Base-by-base conservation (phyloP, 2,113 vertebrate species). In the Cyanoliseus patagonus region DNA sequence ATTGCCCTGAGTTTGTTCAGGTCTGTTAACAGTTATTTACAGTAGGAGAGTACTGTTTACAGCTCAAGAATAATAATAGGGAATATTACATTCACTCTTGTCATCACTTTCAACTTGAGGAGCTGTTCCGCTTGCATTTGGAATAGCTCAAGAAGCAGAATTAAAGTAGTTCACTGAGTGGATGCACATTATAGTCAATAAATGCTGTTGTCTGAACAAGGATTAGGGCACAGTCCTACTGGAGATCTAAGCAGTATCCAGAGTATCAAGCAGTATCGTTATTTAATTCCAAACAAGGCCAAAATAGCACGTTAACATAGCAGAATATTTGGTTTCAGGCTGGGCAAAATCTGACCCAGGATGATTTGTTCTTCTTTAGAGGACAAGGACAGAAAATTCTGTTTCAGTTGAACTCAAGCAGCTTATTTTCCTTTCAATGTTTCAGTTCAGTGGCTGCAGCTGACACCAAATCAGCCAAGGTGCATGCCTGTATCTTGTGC, bases 241-340 rank as follows among this genome's bases (percentile, higher is more conserved):
- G 18, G 68, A 53, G 18, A 47, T 5, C 41, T 51, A 22, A 66
- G 44, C 44, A 51, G 30, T 46, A 27, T 42, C n/a, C 46, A 59
- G 18, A 35, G 13, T 7, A 12, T 69, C 44, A n/a, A 59, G 33
- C 55, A 59, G 22, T 35, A 75, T 61, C 6, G 1, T 30, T 53
- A 8, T 75, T 84, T n/a, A 70, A 28, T 74, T 51, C 37, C 33
- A 72, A 77, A 62, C 20, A 75, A 83, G 63, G 42, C 63, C 44
- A 76, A 55, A 83, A n/a, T 3, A 41, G 14, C 28, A 41, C 0
- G 0, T 16, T 8, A 64, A 61, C 10, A 6, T 1, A 68, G 72
- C 37, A 53, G 35, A 77, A 69, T 10, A 51, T 61, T 81, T 86
- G 72, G 9, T n/a, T 70, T 59, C 52, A 63, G 63, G 41, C 51